Evolutionary conservation across 2,888 invertebrate species (phyloP).

Genomic region (Meghimatium bilineatum): DNA sequence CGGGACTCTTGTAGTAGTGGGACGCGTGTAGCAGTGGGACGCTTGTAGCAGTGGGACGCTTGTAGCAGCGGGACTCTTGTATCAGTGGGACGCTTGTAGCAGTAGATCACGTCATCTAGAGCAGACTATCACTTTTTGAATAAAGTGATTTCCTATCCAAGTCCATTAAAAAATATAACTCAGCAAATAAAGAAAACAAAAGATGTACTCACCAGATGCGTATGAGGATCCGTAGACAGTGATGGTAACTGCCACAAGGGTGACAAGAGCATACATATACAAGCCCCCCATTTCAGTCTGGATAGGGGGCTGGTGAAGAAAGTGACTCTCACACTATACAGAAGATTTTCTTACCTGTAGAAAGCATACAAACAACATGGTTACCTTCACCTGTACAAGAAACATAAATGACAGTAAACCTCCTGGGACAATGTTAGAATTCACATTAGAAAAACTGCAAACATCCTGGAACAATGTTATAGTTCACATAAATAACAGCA

Average conservation of each 20-base stretch:
- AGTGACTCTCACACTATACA: conserved; percentile 14
- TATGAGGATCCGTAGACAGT: conserved; percentile 1
- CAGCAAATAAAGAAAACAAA: background rate
- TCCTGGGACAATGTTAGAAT: background rate
- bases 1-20: too few relatives aligned
- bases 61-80: too few relatives aligned
- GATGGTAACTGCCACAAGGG: background rate
- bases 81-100: too few relatives aligned
- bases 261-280: background rate
- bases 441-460: too few relatives aligned
- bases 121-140: too few relatives aligned
- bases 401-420: background rate
- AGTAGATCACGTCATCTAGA: too few relatives aligned
- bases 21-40: too few relatives aligned
- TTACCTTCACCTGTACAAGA: conserved; percentile 17
- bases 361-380: conserved; percentile 32
- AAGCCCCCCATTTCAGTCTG: conserved; percentile 28
- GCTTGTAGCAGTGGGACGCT: too few relatives aligned
- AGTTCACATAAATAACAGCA: too few relatives aligned
- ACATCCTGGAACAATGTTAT: too few relatives aligned
- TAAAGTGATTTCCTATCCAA: background rate
- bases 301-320: background rate
- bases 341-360: conserved; percentile 33
- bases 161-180: background rate
- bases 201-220: conserved; percentile 23